Evolutionary conservation across 2,113 vertebrate species (phyloP).

Genomic region (Myrmophylax atrothorax): DNA sequence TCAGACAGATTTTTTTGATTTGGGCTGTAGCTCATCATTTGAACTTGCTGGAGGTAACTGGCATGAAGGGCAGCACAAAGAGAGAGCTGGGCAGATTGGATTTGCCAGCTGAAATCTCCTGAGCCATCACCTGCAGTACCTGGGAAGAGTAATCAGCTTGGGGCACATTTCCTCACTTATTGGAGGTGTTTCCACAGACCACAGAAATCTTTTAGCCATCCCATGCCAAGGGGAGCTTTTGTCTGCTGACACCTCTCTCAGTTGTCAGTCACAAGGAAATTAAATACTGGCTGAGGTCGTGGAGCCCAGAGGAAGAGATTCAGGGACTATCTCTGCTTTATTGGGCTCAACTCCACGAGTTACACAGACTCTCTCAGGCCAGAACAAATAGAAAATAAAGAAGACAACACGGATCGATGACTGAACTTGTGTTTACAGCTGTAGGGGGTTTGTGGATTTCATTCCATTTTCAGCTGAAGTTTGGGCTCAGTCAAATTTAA

Average conservation of each 20-base stretch:
- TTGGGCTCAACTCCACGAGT: not conserved
- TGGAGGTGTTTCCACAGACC: not conserved
- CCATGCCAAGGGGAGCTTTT: not conserved
- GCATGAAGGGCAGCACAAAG: not conserved
- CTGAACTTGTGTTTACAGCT: constrained; percentile 14
- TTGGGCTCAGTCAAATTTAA: not conserved
- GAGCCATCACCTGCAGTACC: not conserved
- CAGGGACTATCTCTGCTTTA: not conserved
- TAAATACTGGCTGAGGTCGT: not conserved
- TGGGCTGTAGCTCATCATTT: not conserved
- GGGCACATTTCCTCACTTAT: not conserved
- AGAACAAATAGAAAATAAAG: constrained; percentile 34
- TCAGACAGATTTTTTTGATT: not conserved
- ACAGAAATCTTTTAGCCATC: not conserved
- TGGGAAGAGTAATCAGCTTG: not conserved
- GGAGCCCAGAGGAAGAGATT: not conserved
- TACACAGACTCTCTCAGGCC: not conserved
- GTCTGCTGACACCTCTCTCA: not conserved
- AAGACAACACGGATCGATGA: constrained; percentile 32
- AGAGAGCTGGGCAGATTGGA: not conserved
- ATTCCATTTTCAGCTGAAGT: constrained; percentile 15
- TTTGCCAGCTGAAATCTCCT: not conserved
- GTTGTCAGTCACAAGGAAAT: not conserved
- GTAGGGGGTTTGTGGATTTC: not conserved
- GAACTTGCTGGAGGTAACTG: not conserved